Evolutionary conservation across 2,113 vertebrate species (phyloP), one percentile per base, ranked within the genome.

Genomic region (Pardalotus punctatus): DNA sequence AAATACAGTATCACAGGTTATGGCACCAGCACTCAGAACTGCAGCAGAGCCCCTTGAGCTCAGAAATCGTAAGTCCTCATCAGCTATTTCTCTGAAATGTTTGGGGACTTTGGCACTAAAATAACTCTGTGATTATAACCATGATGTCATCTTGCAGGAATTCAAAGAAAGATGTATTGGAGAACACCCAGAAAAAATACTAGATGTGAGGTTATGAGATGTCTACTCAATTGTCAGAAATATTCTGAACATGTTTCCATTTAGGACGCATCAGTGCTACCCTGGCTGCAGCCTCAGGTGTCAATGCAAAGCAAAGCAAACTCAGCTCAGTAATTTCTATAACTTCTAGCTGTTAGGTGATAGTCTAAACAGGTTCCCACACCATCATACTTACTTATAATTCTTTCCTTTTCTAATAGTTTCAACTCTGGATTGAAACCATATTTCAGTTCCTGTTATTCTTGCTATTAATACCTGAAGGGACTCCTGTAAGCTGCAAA

Each of bases 1-100:
- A 10, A 18, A 2, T 48, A 10, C 18, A 36, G 6, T 33, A 20
- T 65, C 31, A 15, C 6, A 67, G 45, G 17, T 54, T 83, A 14
- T 56, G 58, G n/a, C 51, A 65, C 25, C 58, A 70, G 42, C 19
- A 20, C 24, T 29, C 3, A 83, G 21, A 21, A 58, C 21, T 64
- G 33, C 38, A 56, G 69, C 28, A 67, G 35, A 67, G 5, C 12
- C 11, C 23, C 19, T 0, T 0, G 2, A n/a, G 8, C 45, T 88
- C 33, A 64, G 35, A 28, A 15, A 12, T 74, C 33, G 1, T 50
- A 67, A 56, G 38, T 40, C 17, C 16, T 69, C 28, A 67, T 36
- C 40, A 56, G 19, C 18, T 70, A 8, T 51, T 93, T 87, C 45
- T 85, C 62, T 73, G 62, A 80, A 86, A 77, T 66, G 4, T 69